Evolutionary conservation across 2,888 invertebrate genomes (phyloP).

Genomic region (Isoperla grammatica): DNA sequence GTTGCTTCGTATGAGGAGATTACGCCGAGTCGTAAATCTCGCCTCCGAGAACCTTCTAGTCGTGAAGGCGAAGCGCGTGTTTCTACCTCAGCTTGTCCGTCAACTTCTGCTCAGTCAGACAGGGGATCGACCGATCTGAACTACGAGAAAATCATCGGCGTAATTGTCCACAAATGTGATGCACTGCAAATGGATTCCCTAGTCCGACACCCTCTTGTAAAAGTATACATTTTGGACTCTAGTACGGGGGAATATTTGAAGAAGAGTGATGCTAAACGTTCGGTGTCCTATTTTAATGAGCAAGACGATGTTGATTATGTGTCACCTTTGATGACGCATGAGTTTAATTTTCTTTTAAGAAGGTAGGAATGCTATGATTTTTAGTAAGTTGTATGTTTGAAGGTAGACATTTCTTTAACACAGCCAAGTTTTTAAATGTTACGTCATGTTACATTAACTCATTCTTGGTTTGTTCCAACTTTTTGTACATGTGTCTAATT

Average conservation of each 20-base stretch:
- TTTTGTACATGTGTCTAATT: too few species aligned
- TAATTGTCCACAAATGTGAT: constrained; percentile 54
- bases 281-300: constrained; percentile 48
- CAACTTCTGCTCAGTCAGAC: not conserved
- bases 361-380: constrained; percentile 41
- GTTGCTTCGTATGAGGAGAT: constrained; percentile 13
- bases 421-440: too few species aligned
- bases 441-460: constrained; percentile 7
- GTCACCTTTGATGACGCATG: constrained; percentile 55
- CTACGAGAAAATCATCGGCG: constrained; percentile 44
- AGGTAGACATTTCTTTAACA: too few species aligned
- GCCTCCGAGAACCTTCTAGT: not conserved
- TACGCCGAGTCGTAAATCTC: not conserved
- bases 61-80: not conserved
- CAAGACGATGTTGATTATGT: constrained; percentile 45
- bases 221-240: constrained; percentile 55
- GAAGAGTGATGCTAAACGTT: constrained; percentile 44
- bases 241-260: constrained; percentile 50
- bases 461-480: too few species aligned
- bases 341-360: constrained; percentile 53
- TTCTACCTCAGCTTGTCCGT: not conserved
- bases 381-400: too few species aligned
- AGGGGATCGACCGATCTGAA: constrained; percentile 22
- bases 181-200: constrained; percentile 52
- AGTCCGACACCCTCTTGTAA: constrained; percentile 57